A percentile compares a stretch with the other conserved stretches of the same genome.
Evolutionary conservation across 1,140 invertebrate genomes (phyloP).

Genomic region (Zaprionus lachaisei): DNA sequence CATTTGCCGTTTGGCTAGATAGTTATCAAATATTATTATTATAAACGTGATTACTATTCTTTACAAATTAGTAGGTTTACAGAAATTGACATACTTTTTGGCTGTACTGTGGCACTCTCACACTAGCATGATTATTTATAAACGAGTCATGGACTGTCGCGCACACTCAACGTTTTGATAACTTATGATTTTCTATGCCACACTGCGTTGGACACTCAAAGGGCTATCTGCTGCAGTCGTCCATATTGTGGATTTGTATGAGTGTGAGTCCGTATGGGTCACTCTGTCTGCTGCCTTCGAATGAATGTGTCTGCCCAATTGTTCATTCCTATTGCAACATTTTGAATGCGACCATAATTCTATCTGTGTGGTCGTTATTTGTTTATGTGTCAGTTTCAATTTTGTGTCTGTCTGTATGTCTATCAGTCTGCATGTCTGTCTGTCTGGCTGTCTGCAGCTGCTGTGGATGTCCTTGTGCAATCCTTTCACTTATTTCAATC

Average conservation of each 20-base stretch:
- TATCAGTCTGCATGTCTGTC: neutral
- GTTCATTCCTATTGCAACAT: constrained; percentile 23
- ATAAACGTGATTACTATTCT: neutral
- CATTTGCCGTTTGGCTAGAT: neutral
- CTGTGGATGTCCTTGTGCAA: constrained; percentile 10
- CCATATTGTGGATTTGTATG: constrained; percentile 12
- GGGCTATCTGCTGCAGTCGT: constrained; percentile 38
- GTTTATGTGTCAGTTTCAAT: constrained; percentile 31
- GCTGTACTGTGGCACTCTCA: neutral
- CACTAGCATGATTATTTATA: constrained; percentile 26
- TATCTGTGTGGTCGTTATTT: constrained; percentile 8
- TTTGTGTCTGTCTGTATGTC: neutral
- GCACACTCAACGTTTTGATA: constrained; percentile 48
- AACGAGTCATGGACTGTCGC: constrained; percentile 41
- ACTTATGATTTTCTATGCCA: constrained; percentile 51
- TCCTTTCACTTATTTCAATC: constrained; percentile 32
- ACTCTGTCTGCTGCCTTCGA: constrained; percentile 20
- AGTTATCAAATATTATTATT: neutral
- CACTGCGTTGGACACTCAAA: constrained; percentile 17
- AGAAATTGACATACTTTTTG: constrained; percentile 13
- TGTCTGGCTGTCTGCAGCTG: neutral
- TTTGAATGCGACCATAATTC: constrained; percentile 22
- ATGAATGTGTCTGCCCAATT: constrained; percentile 25
- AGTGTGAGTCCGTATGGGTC: constrained; percentile 2
- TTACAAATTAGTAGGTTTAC: neutral